phyloP scores from a whole-genome alignment of 1,140 invertebrate genomes.

The Panulirus ornatus region DNA sequence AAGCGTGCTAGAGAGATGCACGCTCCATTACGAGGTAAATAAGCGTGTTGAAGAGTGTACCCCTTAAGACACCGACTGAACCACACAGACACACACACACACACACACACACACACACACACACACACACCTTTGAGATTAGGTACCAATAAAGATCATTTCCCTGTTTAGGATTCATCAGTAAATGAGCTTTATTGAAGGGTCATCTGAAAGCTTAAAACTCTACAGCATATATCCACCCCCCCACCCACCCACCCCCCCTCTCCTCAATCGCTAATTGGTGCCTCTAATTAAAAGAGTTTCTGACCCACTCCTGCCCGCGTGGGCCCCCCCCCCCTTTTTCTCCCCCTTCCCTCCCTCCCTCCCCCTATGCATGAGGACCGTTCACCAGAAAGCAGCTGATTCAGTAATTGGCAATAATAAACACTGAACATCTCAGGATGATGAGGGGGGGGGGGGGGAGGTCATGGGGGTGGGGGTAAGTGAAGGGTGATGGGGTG shows the following conservation, averaged over 20 bases:
- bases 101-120: not conserved
- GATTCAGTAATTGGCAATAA: conserved; percentile 43
- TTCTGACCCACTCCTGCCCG: not conserved
- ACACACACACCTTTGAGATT: not conserved
- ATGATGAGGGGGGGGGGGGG: not conserved
- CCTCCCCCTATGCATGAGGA: not conserved
- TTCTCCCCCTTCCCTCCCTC: not conserved
- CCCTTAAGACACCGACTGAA: too few species aligned
- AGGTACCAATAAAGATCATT: conserved; percentile 42
- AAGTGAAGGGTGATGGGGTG: not conserved
- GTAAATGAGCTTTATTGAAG: conserved; percentile 19
- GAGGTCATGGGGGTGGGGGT: not conserved
- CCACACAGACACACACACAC: too few species aligned
- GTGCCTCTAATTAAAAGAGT: conserved; percentile 58
- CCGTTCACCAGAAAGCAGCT: conserved; percentile 4
- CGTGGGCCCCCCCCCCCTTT: not conserved
- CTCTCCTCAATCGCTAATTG: conserved; percentile 45
- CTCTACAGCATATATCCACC: not conserved
- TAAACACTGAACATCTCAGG: not conserved
- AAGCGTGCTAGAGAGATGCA: conserved; percentile 16
- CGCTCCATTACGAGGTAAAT: conserved; percentile 25
- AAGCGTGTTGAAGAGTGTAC: not conserved
- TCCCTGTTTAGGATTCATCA: conserved; percentile 10
- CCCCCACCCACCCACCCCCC: too few species aligned
- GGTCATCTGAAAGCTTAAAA: not conserved